Percentiles rank a stretch among this genome's conserved stretches.
Evolutionary conservation across 2,888 invertebrate genomes (phyloP).

Genomic region (Sarcophaga rosellei): DNA sequence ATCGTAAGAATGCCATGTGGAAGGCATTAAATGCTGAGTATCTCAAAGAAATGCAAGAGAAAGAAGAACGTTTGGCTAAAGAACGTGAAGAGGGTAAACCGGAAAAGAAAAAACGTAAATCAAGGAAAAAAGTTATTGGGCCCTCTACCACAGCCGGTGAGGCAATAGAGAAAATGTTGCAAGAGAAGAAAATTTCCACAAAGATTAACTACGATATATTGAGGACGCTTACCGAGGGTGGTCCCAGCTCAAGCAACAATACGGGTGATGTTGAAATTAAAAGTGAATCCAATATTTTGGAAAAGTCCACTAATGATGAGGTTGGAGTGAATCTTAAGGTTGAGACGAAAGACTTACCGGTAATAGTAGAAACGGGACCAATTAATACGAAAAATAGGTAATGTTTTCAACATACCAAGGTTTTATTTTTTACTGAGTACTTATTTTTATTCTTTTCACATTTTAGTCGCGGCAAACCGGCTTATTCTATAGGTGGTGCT

Average conservation of each 20-base stretch:
- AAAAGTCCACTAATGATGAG: constrained; percentile 55
- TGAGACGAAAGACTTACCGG: constrained; percentile 71
- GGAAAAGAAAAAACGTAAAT: constrained; percentile 88
- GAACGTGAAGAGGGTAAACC: constrained; percentile 94
- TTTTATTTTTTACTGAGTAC: not conserved
- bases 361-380: constrained; percentile 73
- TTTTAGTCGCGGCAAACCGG: constrained; percentile 72
- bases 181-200: constrained; percentile 96
- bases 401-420: not conserved
- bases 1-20: constrained; percentile 93
- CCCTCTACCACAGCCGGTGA: constrained; percentile 90
- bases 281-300: constrained; percentile 23
- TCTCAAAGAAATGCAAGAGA: constrained; percentile 91
- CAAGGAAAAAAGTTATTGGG: constrained; percentile 85
- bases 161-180: constrained; percentile 97
- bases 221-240: constrained; percentile 85
- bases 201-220: constrained; percentile 99
- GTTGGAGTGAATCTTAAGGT: constrained; percentile 47
- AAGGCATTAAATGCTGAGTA: constrained; percentile 93
- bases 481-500: constrained; percentile 75
- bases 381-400: constrained; percentile 70
- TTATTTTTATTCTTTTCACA: not conserved
- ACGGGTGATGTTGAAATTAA: constrained; percentile 36
- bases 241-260: constrained; percentile 64
- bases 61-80: constrained; percentile 89